Conservation (phyloP, 1,140 invertebrate species). For the Drosophila bocki region DNA sequence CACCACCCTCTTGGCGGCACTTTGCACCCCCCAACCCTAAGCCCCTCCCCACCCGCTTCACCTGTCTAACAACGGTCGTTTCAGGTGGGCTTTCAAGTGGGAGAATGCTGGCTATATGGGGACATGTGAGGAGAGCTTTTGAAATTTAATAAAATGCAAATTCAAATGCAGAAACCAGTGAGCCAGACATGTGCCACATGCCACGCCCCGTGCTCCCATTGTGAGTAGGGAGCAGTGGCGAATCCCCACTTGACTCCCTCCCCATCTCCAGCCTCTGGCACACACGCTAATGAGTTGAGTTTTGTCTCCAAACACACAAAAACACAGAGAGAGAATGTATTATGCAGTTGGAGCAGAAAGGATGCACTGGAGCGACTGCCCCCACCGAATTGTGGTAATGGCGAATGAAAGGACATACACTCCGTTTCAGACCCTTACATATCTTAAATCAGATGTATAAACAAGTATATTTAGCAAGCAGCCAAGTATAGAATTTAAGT, state of each 20-base stretch:
- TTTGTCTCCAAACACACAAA: constrained; percentile 55
- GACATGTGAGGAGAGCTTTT: constrained; percentile 69
- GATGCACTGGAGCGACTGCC: constrained; percentile 61
- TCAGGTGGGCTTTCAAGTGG: constrained; percentile 59
- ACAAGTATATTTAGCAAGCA: neutral
- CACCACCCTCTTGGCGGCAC: constrained; percentile 15
- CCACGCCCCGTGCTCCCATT: constrained; percentile 52
- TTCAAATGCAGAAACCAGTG: constrained; percentile 65
- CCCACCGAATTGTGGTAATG: constrained; percentile 69
- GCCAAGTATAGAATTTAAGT: neutral
- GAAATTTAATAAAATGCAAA: constrained; percentile 84
- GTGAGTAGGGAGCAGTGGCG: constrained; percentile 4
- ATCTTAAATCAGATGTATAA: neutral
- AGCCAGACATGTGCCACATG: constrained; percentile 73
- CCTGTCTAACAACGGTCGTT: constrained; percentile 57
- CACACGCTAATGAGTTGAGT: constrained; percentile 77
- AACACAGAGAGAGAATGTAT: constrained; percentile 40
- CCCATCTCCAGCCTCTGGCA: constrained; percentile 18
- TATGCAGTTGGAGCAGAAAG: constrained; percentile 62
- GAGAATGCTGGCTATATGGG: constrained; percentile 9
- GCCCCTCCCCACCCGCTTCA: neutral
- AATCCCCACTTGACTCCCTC: neutral
- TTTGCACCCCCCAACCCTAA: neutral
- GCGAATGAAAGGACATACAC: constrained; percentile 17
- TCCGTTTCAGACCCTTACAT: neutral